phyloP scores from a whole-genome alignment of 2,888 invertebrate genomes.

The Sinohyriopsis cumingii region DNA sequence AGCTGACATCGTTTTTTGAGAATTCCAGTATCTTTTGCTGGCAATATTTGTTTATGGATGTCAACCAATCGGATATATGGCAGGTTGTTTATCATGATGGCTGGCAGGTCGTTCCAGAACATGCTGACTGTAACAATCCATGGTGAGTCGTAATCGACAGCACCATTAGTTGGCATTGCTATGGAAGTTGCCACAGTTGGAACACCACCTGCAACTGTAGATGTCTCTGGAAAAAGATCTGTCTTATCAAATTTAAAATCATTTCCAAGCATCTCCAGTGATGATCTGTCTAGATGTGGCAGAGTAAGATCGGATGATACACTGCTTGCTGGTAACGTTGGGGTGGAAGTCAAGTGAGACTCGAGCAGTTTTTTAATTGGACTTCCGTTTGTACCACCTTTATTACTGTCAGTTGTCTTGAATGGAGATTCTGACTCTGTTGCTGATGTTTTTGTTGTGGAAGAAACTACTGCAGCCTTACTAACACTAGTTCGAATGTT shows the following conservation, averaged over 20 bases:
- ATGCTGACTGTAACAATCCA: conserved; percentile 69
- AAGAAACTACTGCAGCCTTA: no score
- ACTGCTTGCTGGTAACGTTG: conserved; percentile 1
- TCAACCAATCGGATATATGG: conserved; percentile 70
- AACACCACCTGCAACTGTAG: conserved; percentile 15
- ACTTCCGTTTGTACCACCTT: no score
- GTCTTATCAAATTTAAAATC: conserved; percentile 40
- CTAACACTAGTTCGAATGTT: no score
- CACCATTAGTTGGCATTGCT: conserved; percentile 6
- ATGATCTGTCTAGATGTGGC: conserved; percentile 34
- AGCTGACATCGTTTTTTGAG: conserved; percentile 70
- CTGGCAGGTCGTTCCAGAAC: conserved; percentile 71
- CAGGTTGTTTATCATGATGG: conserved; percentile 65
- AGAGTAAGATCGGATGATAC: conserved; percentile 21
- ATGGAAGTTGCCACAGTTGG: conserved; percentile 17
- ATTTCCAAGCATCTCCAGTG: conserved; percentile 43
- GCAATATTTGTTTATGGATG: conserved; percentile 71
- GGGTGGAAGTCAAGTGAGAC: conserved; percentile 1
- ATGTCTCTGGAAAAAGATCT: conserved; percentile 44
- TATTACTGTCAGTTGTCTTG: no score
- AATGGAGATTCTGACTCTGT: no score
- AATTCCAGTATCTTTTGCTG: conserved; percentile 71
- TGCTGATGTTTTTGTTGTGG: no score
- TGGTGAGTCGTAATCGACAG: conserved; percentile 49
- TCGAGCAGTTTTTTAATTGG: conserved; percentile 3